A percentile compares a stretch with the other conserved stretches of the same genome.
phyloP scores from a whole-genome alignment of 2,113 vertebrate genomes.

The Mionectes macconnelli region DNA sequence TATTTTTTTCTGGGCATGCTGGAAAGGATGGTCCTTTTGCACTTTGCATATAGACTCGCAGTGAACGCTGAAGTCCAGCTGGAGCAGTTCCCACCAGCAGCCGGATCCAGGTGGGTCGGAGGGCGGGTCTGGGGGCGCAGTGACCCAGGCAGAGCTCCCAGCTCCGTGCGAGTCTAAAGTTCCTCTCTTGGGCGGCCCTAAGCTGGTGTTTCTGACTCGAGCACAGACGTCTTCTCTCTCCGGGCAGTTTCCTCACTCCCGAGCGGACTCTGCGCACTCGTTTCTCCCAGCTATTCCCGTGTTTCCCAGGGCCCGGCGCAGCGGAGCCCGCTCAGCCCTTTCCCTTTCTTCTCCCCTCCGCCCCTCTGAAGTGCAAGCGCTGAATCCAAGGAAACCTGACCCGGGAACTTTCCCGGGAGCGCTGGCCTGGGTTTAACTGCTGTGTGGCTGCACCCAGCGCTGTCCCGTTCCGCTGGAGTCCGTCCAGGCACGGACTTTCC shows the following conservation, averaged over 20 bases:
- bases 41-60: neutral
- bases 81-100: neutral
- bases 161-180: no score
- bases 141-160: neutral
- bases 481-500: no score
- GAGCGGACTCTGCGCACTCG: fast-evolving
- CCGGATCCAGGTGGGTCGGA: neutral
- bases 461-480: fast-evolving
- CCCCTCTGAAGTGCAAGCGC: fast-evolving
- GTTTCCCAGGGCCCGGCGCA: fast-evolving
- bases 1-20: neutral
- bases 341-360: neutral
- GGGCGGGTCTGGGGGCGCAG: no score
- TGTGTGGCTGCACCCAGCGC: fast-evolving
- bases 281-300: neutral
- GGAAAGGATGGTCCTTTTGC: neutral
- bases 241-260: fast-evolving
- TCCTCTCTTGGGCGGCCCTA: neutral
- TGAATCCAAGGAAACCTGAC: fast-evolving
- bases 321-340: no score
- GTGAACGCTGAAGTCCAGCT: neutral
- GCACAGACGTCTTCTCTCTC: no score
- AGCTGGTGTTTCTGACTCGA: fast-evolving
- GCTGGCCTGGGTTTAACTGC: fast-evolving
- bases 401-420: neutral